Percentiles rank a stretch among this genome's conserved stretches.
phyloP scores from a whole-genome alignment of 2,888 invertebrate species.

The Diadegma fenestrale region DNA sequence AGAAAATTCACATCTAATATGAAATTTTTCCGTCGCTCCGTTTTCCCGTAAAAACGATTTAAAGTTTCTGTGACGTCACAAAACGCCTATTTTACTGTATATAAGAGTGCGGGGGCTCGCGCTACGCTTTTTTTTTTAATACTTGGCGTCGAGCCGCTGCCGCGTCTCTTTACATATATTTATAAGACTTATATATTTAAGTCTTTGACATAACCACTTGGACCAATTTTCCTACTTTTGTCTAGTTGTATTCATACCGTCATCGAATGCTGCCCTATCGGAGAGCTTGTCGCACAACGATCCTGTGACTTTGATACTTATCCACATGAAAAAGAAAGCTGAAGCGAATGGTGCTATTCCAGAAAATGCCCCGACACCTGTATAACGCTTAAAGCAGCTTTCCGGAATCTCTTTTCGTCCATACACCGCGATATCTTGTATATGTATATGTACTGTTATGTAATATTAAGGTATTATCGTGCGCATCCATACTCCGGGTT shows the following conservation, averaged over 20 bases:
- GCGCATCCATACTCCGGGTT: constrained; percentile 11
- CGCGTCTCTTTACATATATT: no score
- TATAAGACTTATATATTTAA: no score
- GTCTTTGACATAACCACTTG: no score
- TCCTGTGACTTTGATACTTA: background rate
- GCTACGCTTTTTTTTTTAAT: no score
- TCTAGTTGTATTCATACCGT: background rate
- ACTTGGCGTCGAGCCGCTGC: no score
- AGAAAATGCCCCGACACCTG: background rate
- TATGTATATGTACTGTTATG: background rate
- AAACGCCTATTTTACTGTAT: no score
- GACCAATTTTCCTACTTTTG: background rate
- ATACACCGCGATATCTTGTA: background rate
- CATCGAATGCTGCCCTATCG: background rate
- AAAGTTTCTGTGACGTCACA: no score
- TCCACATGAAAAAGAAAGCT: background rate
- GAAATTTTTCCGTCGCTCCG: no score
- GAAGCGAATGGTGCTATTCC: background rate
- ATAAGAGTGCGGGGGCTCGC: no score
- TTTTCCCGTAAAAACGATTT: no score
- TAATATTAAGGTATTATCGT: constrained; percentile 9
- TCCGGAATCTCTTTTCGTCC: constrained; percentile 10
- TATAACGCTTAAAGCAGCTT: constrained; percentile 11
- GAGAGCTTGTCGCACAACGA: no score
- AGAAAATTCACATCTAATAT: no score